Evolutionary conservation across 2,888 invertebrate genomes (phyloP), one percentile per base, ranked within the genome.

Genomic region (Lepeophtheirus nordmannii): DNA sequence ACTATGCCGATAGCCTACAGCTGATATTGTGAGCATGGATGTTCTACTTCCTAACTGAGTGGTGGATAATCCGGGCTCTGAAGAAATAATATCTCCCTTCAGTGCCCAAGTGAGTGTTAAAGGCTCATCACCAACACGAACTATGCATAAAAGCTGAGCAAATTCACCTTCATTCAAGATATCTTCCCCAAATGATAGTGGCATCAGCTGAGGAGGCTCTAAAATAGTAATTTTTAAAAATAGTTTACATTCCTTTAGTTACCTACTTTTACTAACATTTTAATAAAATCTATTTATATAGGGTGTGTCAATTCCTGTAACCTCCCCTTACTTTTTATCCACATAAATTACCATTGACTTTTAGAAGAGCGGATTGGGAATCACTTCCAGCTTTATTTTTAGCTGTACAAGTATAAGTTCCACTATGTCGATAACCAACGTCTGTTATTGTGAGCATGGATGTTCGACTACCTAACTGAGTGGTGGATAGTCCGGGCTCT

Each of bases 11-110:
- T 69, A 68, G 30, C 68, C 68, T 14, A 85, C 83, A 10, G 84
- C 80, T 71, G 83, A 82, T 72, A 86, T 85, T 72, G 82, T 83
- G 72, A 86, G 76, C 57, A 82, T 79, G 71, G 82, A 83, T 41
- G 82, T 75, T 82, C 80, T 72, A 82, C 82, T 69, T 81, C 83
- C 69, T n/a, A 58, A 37, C 71, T 70, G 69, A 76, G 76, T 76
- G 70, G 75, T 73, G 12, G 76, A 75, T 60, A 73, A 71, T 9
- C 71, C 71, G 67, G 67, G 67, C 8, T 67, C 67, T 40, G 72
- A 72, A 3, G 75, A 73, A 53, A 77, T 72, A 8, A 71, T 70
- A 37, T 72, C 68, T 7, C 74, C 76, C 68, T 76, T 74, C 68
- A 75, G 75, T 39, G 72, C 71, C 77, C 77, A 77, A 20, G 71